Conservation (phyloP, 2,113 vertebrate genomes). For the Helogale parvula region DNA sequence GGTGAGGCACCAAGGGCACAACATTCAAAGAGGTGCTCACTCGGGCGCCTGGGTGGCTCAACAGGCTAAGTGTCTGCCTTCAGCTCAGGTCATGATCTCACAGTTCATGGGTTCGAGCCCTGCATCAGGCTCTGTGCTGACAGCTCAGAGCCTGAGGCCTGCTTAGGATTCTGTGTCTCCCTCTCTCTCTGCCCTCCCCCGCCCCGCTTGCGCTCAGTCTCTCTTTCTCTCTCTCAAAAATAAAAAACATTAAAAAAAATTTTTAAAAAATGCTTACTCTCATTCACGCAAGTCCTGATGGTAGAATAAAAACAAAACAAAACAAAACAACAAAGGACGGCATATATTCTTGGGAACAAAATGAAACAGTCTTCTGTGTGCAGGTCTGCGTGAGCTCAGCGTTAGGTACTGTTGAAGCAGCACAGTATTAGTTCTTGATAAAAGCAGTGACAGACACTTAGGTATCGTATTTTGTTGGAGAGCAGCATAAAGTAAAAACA, state of each 20-base stretch:
- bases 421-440: not conserved
- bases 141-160: too few species aligned
- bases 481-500: not conserved
- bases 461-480: not conserved
- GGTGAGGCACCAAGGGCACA: not conserved
- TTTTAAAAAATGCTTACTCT: not conserved
- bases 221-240: too few species aligned
- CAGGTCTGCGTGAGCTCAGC: not conserved
- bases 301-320: not conserved
- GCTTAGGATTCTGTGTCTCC: too few species aligned
- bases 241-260: too few species aligned
- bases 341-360: not conserved
- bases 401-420: not conserved
- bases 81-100: too few species aligned
- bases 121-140: too few species aligned
- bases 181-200: too few species aligned
- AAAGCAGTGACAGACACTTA: not conserved
- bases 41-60: too few species aligned
- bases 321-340: not conserved
- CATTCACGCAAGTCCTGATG: not conserved
- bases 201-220: too few species aligned
- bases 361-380: not conserved
- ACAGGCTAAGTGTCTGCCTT: too few species aligned
- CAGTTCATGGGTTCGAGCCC: too few species aligned
- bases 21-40: not conserved